Percentiles rank a stretch among this genome's conserved stretches.
phyloP scores from a whole-genome alignment of 30 jellyfish, hydroid and myxozoan genomes.

The Chironex yamaguchii region DNA sequence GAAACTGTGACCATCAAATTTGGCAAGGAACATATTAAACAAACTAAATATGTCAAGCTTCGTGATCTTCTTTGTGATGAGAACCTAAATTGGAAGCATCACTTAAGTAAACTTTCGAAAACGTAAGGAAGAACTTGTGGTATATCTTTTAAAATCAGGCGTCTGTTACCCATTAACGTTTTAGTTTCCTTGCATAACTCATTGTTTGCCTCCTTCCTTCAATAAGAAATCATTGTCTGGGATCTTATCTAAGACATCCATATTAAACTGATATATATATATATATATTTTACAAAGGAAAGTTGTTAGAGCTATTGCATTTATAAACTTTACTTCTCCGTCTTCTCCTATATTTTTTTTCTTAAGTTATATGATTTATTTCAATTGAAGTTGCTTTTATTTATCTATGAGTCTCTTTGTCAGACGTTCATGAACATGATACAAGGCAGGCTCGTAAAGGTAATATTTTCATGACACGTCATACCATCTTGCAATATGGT shows the following conservation, averaged over 20 bases:
- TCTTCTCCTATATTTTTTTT: slow-evolving; percentile 7
- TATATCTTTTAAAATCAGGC: too few species aligned
- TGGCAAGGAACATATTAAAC: slow-evolving; percentile 32
- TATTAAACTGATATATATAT: slow-evolving; percentile 23
- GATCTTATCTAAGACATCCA: neutral
- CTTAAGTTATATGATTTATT: slow-evolving; percentile 7
- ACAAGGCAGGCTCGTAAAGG: slow-evolving; percentile 26
- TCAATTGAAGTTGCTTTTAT: neutral
- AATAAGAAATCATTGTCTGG: neutral
- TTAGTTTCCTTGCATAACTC: too few species aligned
- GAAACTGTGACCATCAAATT: slow-evolving; percentile 28
- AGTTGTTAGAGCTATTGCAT: slow-evolving; percentile 43
- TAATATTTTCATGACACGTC: neutral
- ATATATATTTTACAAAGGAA: slow-evolving; percentile 53
- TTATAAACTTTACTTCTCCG: neutral
- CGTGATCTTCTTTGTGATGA: too few species aligned
- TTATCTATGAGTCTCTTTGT: neutral
- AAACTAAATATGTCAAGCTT: too few species aligned
- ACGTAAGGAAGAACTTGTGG: too few species aligned
- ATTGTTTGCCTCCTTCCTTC: neutral
- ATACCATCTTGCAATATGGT: slow-evolving; percentile 8
- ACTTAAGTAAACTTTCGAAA: slow-evolving; percentile 10
- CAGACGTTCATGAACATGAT: slow-evolving; percentile 2
- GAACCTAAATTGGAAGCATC: too few species aligned
- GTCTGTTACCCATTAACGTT: too few species aligned